phyloP scores from a whole-genome alignment of 2,113 vertebrate species.

The Zootoca vivipara region DNA sequence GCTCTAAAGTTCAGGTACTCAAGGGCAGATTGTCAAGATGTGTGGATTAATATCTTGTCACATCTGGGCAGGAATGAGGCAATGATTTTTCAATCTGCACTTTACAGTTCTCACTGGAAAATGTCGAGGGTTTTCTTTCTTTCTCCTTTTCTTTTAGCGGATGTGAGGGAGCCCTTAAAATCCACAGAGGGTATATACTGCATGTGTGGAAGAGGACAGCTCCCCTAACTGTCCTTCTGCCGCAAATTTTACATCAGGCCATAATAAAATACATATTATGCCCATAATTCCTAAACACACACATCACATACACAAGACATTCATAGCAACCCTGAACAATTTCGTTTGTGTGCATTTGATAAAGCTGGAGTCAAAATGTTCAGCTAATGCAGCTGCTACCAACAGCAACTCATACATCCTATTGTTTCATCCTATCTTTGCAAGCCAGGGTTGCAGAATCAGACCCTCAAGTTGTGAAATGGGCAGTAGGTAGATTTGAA shows the following conservation, averaged over 20 bases:
- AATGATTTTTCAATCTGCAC: constrained; percentile 68
- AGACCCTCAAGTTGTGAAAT: background rate
- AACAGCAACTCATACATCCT: background rate
- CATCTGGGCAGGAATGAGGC: constrained; percentile 29
- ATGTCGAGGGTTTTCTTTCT: constrained; percentile 42
- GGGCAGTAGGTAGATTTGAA: no score
- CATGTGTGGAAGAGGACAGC: background rate
- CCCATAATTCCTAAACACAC: background rate
- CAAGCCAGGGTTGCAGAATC: background rate
- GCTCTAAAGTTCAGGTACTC: constrained; percentile 60
- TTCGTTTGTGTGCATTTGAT: background rate
- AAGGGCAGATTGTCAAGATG: constrained; percentile 60
- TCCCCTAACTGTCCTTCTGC: background rate
- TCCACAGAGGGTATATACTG: constrained; percentile 32
- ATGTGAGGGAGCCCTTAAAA: constrained; percentile 20
- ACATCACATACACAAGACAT: background rate
- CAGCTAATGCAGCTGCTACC: background rate
- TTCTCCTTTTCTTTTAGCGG: constrained; percentile 28
- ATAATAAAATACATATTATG: background rate
- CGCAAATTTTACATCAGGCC: background rate
- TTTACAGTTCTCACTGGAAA: constrained; percentile 56
- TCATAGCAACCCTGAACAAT: background rate
- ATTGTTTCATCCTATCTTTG: background rate
- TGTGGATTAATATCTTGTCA: constrained; percentile 67
- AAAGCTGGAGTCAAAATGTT: background rate